Conservation (phyloP, 2,888 invertebrate species). For the Rhorus exstirpatorius region DNA sequence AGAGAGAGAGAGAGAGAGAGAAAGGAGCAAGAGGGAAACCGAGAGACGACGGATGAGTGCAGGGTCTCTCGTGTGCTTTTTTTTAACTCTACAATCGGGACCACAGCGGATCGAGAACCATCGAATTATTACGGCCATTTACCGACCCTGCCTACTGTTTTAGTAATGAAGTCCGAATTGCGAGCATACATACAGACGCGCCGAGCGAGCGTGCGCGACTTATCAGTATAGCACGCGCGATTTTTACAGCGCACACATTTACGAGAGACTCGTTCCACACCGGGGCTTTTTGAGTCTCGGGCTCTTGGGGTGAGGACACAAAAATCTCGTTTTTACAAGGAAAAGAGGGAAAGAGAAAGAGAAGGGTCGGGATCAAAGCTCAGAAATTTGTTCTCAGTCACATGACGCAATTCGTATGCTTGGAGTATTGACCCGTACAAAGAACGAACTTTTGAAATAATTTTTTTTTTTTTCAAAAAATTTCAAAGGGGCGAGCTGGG, state of each 20-base stretch:
- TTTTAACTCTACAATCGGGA: slow-evolving; percentile 83
- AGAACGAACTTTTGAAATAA: background rate
- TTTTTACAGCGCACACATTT: background rate
- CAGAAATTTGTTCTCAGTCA: slow-evolving; percentile 25
- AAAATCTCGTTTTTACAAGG: slow-evolving; percentile 14
- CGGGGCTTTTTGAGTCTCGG: background rate
- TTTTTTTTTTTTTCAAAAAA: background rate
- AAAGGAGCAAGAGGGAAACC: slow-evolving; percentile 16
- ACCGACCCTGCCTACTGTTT: slow-evolving; percentile 81
- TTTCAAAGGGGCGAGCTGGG: too few relatives aligned
- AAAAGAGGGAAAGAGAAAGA: background rate
- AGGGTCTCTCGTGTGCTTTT: slow-evolving; percentile 57
- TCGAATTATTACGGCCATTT: slow-evolving; percentile 83
- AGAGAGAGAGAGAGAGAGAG: slow-evolving; percentile 14
- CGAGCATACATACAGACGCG: slow-evolving; percentile 52
- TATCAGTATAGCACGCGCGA: slow-evolving; percentile 65
- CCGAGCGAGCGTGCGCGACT: slow-evolving; percentile 27
- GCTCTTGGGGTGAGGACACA: background rate
- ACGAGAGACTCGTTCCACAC: background rate
- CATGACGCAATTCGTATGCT: background rate
- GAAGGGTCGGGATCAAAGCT: slow-evolving; percentile 33
- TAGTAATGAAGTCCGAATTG: slow-evolving; percentile 81
- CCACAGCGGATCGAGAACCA: slow-evolving; percentile 73
- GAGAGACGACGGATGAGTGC: slow-evolving; percentile 55
- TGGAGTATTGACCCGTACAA: too few relatives aligned